phyloP scores from a whole-genome alignment of 2,888 invertebrate species.

The Cephus sareptanus region DNA sequence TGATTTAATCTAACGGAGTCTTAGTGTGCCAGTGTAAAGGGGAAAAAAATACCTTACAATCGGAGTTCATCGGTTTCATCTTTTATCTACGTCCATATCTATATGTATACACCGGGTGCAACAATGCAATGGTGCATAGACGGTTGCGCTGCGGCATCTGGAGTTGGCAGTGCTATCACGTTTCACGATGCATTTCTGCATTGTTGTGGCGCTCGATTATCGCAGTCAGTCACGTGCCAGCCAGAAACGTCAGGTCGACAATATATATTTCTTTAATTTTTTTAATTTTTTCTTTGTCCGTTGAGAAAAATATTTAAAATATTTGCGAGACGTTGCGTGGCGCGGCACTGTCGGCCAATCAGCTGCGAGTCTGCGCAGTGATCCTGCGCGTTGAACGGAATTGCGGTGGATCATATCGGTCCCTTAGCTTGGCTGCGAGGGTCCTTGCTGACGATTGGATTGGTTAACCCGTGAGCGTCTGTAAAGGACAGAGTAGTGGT shows the following conservation, averaged over 20 bases:
- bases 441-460: background rate
- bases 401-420: background rate
- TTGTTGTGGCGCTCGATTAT: background rate
- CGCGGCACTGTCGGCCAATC: background rate
- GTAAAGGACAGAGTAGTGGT: conserved; percentile 34
- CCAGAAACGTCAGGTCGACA: background rate
- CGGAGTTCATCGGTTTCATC: background rate
- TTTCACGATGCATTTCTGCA: background rate
- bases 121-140: background rate
- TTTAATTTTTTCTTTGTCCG: background rate
- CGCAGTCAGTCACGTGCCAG: background rate
- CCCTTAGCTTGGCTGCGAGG: background rate
- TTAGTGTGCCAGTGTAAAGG: background rate
- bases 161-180: background rate
- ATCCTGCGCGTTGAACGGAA: background rate
- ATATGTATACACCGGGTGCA: background rate
- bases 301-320: background rate
- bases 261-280: background rate
- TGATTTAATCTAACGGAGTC: background rate
- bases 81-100: background rate
- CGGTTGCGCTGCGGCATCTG: background rate
- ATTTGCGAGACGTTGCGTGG: background rate
- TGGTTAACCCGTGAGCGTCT: background rate
- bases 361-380: background rate
- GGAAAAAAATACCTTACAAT: background rate